Evolutionary conservation across 1,140 invertebrate genomes (phyloP), one percentile per base, ranked within the genome.

Genomic region (Meloidogyne exigua): DNA sequence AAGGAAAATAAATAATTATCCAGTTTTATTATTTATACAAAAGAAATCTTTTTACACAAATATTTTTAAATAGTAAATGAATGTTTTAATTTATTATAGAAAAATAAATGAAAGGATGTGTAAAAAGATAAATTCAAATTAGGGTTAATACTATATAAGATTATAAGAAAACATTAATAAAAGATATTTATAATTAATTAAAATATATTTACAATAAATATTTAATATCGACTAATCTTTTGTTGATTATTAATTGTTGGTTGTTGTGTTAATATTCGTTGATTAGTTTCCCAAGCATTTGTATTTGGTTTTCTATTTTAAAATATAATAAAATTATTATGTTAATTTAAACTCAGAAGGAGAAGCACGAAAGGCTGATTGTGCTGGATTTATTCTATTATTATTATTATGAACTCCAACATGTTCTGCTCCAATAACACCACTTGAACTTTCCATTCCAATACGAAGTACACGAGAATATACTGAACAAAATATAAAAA

Each of bases 381-480:
- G 18, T 57, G 18, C 49, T 57, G 18, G 49, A 1, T 4, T n/a
- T 57, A 57, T 21, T n/a, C 10, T 0, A n/a, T 57, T 57, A 13
- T 32, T 32, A 3, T 32, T 32, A 7, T 39, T 39, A 39, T 4
- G 0, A 39, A n/a, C 18, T n/a, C 49, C n/a, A 57, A 57, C n/a
- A 57, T 12, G n/a, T 57, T 57, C 49, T 15, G 49, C 49, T 1
- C 49, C 49, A 57, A 57, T 57, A n/a, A 57, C 49, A 57, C 49
- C 49, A 57, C 49, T 57, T 0, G 49, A 57, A 7, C 21, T 18
- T n/a, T 57, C 49, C 49, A 57, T 57, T 32, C 66, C 66, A 42
- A 68, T 68, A 42, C 57, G 65, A 32, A 73, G 57, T 32, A 65
- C 25, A 12, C 32, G 72, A 21, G 72, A 66, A 64, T 73, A 73